These are phyloP conservation scores for Deilephila elpenor DNA, from an alignment of 2,888 invertebrate genomes.

Conservation along the genomic window DNA sequence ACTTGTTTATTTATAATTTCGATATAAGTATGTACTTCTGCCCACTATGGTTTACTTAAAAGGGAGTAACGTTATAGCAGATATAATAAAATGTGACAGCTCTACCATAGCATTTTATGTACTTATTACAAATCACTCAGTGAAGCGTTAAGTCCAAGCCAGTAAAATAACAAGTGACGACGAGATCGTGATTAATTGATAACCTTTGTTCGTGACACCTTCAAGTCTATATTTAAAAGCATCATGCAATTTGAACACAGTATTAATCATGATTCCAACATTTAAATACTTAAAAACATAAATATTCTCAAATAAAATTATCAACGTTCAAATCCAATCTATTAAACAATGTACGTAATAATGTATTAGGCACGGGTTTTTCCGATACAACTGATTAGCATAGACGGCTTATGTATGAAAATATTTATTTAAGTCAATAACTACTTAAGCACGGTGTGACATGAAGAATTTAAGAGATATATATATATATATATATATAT, in stretches of 20 bases:
- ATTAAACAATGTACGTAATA: not conserved
- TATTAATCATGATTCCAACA: not conserved
- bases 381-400: not conserved
- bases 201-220: constrained; percentile 9
- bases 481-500: too few relatives aligned
- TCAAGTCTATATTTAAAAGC: not conserved
- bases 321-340: not conserved
- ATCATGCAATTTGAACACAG: not conserved
- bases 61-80: not conserved
- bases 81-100: not conserved
- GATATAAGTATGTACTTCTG: not conserved
- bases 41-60: not conserved
- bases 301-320: not conserved
- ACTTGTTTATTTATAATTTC: too few relatives aligned
- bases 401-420: not conserved
- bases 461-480: not conserved
- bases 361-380: not conserved
- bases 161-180: not conserved
- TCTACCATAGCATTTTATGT: not conserved
- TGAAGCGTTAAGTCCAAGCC: not conserved
- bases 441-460: not conserved
- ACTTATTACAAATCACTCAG: not conserved
- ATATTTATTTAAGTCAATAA: not conserved
- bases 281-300: not conserved
- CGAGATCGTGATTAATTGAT: not conserved